Evolutionary conservation across 2,113 vertebrate genomes (phyloP).

Genomic region (Phalacrocorax aristotelis): DNA sequence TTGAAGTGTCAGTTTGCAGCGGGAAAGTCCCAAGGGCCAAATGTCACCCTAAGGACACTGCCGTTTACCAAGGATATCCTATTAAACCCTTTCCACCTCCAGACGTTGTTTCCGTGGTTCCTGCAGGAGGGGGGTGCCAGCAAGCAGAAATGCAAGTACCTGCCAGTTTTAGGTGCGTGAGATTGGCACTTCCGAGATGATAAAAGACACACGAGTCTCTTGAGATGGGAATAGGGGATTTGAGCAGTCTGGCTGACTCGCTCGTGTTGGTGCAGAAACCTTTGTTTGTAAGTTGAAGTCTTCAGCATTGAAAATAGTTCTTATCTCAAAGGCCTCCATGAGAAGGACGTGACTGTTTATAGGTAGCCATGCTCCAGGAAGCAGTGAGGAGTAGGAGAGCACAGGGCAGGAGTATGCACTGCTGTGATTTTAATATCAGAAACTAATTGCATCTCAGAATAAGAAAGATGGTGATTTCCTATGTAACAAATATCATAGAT

Average conservation of each 20-base stretch:
- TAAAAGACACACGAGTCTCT: background rate
- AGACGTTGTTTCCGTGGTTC: background rate
- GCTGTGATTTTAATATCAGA: background rate
- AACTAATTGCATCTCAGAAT: background rate
- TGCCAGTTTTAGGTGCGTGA: background rate
- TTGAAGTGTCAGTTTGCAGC: background rate
- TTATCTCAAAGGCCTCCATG: background rate
- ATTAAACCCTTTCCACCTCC: background rate
- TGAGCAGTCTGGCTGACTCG: background rate
- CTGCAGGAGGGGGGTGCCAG: background rate
- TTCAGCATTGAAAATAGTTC: slow-evolving; percentile 14
- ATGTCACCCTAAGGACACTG: background rate
- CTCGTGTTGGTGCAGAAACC: background rate
- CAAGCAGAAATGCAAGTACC: background rate
- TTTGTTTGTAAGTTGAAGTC: background rate
- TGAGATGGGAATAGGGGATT: slow-evolving; percentile 26
- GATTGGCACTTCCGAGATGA: slow-evolving; percentile 33
- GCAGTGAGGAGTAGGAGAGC: background rate
- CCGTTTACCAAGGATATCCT: background rate
- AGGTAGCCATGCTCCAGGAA: background rate
- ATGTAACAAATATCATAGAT: background rate
- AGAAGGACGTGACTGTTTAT: background rate
- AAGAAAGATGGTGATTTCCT: background rate
- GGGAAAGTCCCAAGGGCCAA: background rate
- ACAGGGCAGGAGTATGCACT: background rate